phyloP scores from a whole-genome alignment of 2,888 invertebrate species.

The Sphaeridia pumilis region DNA sequence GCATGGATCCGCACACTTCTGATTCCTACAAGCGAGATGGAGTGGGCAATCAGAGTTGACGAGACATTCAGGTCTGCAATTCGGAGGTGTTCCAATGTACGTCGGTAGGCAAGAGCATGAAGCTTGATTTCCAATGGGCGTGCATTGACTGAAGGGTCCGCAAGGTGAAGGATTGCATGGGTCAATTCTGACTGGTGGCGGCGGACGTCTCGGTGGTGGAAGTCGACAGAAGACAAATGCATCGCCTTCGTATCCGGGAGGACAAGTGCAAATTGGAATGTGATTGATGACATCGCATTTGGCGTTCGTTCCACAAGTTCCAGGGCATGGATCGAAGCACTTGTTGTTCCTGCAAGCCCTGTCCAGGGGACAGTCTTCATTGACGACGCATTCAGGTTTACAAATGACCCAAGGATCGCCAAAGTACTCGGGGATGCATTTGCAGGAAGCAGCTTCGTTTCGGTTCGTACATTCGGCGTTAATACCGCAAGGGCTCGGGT shows the following conservation, averaged over 20 bases:
- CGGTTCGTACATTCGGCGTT: constrained; percentile 56
- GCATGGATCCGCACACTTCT: constrained; percentile 37
- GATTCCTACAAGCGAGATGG: constrained; percentile 23
- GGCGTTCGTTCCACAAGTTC: constrained; percentile 42
- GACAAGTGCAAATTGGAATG: constrained; percentile 59
- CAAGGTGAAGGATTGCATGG: constrained; percentile 35
- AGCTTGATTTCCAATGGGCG: constrained; percentile 18
- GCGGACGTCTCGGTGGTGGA: constrained; percentile 45
- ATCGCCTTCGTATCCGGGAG: constrained; percentile 55
- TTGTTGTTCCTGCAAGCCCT: constrained; percentile 55
- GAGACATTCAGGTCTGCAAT: constrained; percentile 34
- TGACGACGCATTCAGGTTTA: constrained; percentile 62
- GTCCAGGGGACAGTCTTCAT: constrained; percentile 50
- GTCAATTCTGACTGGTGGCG: constrained; percentile 37
- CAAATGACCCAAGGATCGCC: constrained; percentile 53
- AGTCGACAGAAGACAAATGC: constrained; percentile 48
- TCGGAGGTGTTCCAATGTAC: constrained; percentile 16
- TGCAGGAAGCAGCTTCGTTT: constrained; percentile 52
- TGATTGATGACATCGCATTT: constrained; percentile 63
- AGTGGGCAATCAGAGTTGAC: constrained; percentile 32
- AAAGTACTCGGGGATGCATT: constrained; percentile 62
- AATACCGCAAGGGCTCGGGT: constrained; percentile 54
- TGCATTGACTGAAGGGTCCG: constrained; percentile 31
- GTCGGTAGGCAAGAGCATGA: constrained; percentile 21
- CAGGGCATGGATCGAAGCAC: constrained; percentile 50